Evolutionary conservation across 2,888 invertebrate species (phyloP), one percentile per base, ranked within the genome.

Genomic region (Deroplatys truncata): DNA sequence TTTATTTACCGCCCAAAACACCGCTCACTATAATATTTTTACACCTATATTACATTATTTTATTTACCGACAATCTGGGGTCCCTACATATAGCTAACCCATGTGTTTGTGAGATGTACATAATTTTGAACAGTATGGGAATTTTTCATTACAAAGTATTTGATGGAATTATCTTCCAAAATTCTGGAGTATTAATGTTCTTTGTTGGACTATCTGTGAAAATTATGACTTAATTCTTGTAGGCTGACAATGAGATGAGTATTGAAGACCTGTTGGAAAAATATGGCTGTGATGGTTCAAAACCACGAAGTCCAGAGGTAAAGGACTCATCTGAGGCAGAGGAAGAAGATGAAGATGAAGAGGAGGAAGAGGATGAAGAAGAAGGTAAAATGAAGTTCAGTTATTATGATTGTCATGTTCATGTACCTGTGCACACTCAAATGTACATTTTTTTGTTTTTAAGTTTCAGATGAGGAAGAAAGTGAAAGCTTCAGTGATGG

Each of bases 211-310:
- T 35, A 35, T 8, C 8, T 43, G 43, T 43, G 43, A 43, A 43
- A 43, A 7, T 43, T 43, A 0, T 43, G 28, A 87, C 35, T 56
- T 89, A 89, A 72, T 82, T 89, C 35, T 92, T 92, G 29, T 91
- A 95, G 94, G 96, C 96, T 91, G 97, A 97, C 92, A 97, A 97
- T 93, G 97, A 97, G 93, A 96, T 98, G 95, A 96, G 96, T 88
- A 95, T 98, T 89, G 98, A 97, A 92, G 97, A 98, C 92, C 94
- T 98, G 88, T 94, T 96, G 92, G 95, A 95, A 82, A 97, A 97
- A 92, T 98, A 98, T 93, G 94, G 95, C 89, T 89, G 92, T 91
- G 92, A 91, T 91, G 92, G 86, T 91, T 93, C 92, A 91, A 91
- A 93, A 90, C 92, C 93, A 56, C 84, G 86, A 10, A 90, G 90